Evolutionary conservation across 2,888 invertebrate genomes (phyloP).

Genomic region (Xestia rhomboidea): DNA sequence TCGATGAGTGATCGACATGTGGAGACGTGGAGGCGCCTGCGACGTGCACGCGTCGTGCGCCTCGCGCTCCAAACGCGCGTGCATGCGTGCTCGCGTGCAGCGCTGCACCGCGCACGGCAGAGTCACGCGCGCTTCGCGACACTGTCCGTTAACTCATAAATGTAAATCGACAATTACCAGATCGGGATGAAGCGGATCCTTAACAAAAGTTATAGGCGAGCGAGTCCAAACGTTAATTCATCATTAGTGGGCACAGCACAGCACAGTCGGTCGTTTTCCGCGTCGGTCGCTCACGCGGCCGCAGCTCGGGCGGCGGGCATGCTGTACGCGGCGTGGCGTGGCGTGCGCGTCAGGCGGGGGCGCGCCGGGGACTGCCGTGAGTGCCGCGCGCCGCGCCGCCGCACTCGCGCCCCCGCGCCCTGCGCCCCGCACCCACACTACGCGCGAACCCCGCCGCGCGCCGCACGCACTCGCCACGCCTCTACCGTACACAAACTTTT

Average conservation of each 20-base stretch:
- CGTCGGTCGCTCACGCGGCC: slow-evolving; percentile 47
- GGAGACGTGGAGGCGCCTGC: background rate
- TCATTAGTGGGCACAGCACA: slow-evolving; percentile 42
- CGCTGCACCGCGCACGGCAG: background rate
- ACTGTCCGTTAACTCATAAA: slow-evolving; percentile 34
- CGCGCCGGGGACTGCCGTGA: slow-evolving; percentile 57
- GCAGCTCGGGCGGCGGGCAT: slow-evolving; percentile 57
- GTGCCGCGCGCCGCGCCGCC: slow-evolving; percentile 63
- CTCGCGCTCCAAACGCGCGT: background rate
- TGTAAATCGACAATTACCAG: slow-evolving; percentile 59
- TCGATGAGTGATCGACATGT: background rate
- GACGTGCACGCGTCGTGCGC: background rate
- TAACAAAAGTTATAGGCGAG: slow-evolving; percentile 27
- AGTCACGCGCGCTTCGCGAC: slow-evolving; percentile 21
- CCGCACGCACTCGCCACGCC: slow-evolving; percentile 52
- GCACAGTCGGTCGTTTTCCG: slow-evolving; percentile 10
- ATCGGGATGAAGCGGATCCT: slow-evolving; percentile 56
- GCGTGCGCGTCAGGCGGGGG: slow-evolving; percentile 36
- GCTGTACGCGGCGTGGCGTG: slow-evolving; percentile 28
- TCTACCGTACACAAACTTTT: slow-evolving; percentile 52
- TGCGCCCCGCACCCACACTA: slow-evolving; percentile 17
- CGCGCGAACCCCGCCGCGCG: slow-evolving; percentile 17
- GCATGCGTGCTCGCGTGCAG: slow-evolving; percentile 5
- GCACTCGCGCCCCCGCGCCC: slow-evolving; percentile 34
- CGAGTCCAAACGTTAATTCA: slow-evolving; percentile 57